A percentile compares a stretch with the other conserved stretches of the same genome.
These are phyloP conservation scores for Embidobia sp. DNA, from an alignment of 2,888 invertebrate genomes.

Conservation along the genomic window DNA sequence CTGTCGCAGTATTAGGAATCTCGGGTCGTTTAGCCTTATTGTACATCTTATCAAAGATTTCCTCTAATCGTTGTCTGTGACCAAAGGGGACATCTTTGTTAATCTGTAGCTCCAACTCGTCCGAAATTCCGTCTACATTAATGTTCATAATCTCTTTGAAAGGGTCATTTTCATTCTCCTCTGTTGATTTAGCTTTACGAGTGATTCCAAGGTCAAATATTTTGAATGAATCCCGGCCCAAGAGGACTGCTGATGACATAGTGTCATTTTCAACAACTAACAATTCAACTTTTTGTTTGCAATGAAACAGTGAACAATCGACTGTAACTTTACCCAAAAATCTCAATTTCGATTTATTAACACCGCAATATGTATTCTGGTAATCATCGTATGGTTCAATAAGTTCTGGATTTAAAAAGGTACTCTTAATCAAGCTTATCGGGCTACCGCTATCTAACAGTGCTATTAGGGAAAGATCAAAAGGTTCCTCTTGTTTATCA, in stretches of 20 bases:
- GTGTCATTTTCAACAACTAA: slow-evolving; percentile 10
- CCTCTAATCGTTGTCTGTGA: neutral
- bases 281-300: neutral
- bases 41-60: no score
- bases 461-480: slow-evolving; percentile 1
- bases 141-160: slow-evolving; percentile 30
- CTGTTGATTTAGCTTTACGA: no score
- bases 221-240: slow-evolving; percentile 17
- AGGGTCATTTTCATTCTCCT: no score
- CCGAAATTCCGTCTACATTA: neutral
- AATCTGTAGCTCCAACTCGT: no score
- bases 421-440: slow-evolving; percentile 9
- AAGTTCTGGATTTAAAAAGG: slow-evolving; percentile 1
- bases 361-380: neutral
- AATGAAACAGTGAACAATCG: neutral
- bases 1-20: slow-evolving; percentile 21
- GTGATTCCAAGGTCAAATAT: slow-evolving; percentile 4
- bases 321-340: neutral
- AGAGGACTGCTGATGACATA: slow-evolving; percentile 2
- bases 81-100: no score
- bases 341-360: slow-evolving; percentile 15
- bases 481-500: neutral
- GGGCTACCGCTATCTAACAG: slow-evolving; percentile 30
- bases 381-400: neutral
- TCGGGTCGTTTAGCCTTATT: slow-evolving; percentile 25